Base-by-base conservation (phyloP, 2,113 vertebrate species). In the Vimba vimba region DNA sequence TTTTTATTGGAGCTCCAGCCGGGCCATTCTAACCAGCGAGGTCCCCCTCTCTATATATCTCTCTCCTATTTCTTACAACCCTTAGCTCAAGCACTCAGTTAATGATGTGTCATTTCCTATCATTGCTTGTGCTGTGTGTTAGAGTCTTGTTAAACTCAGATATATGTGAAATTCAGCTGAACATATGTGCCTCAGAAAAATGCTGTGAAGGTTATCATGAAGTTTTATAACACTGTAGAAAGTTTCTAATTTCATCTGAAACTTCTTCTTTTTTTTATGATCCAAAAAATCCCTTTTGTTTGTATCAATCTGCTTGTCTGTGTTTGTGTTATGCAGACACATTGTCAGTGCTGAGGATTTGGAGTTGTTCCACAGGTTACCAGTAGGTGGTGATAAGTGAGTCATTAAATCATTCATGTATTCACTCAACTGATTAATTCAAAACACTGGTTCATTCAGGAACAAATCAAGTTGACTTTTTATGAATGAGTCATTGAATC, bases 81-180 rank as follows among this genome's bases (percentile, higher is more conserved):
- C 64, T 79, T 33, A 39, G 64, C 78, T 85, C 71, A 87, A 64
- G 81, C 82, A 66, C 75, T 74, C 50, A 39, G 75, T 87, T 87
- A 89, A 86, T 86, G 85, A 88, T 80, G 86, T 89, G 87, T 88
- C 82, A 86, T 86, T 88, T 88, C 85, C 82, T 89, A 82, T 71
- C 88, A 87, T 76, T 52, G 62, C 79, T 81, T 69, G 62, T 27
- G 33, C 73, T 68, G 43, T 75, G 47, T 85, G 85, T 60, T n/a
- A 83, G 59, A 83, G 27, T 76, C 39, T 69, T 76, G 82, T 83
- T 83, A 83, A 52, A 39, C 21, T 79, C 84, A 85, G 47, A 85
- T 69, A 77, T 85, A 79, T 69, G 75, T 69, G 83, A 25, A 85
- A 25, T 85, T 68, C 30, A 52, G 62, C 59, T 52, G 60, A 66